Evolutionary conservation across 2,888 invertebrate species (phyloP).

Genomic region (Zelleria hepariella): DNA sequence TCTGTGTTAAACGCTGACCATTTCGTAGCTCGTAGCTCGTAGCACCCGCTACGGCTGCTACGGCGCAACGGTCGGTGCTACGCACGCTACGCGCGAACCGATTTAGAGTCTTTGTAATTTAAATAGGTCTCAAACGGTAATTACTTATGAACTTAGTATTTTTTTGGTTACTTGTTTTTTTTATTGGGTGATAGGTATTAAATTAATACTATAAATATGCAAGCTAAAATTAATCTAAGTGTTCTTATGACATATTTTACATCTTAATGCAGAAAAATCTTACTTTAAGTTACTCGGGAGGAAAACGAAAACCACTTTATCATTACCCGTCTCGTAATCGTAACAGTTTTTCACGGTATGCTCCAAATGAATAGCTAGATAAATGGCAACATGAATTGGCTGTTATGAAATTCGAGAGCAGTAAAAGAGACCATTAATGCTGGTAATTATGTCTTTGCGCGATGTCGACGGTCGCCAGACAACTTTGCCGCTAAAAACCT

Average conservation of each 20-base stretch:
- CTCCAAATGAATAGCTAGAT: slow-evolving; percentile 1
- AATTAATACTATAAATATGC: too few species aligned
- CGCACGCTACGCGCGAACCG: background rate
- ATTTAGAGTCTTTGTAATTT: too few species aligned
- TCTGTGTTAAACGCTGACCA: background rate
- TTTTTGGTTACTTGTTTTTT: too few species aligned
- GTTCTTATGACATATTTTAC: background rate
- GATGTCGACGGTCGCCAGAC: background rate
- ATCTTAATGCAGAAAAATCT: background rate
- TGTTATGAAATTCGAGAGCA: slow-evolving; percentile 12
- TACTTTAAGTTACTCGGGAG: background rate
- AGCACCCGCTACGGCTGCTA: background rate
- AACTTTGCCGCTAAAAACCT: background rate
- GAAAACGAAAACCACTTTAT: background rate
- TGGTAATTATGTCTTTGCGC: slow-evolving; percentile 7
- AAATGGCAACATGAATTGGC: slow-evolving; percentile 11
- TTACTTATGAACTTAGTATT: too few species aligned
- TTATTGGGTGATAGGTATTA: too few species aligned
- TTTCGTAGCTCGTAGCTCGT: background rate
- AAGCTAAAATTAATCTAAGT: too few species aligned
- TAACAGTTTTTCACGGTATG: background rate
- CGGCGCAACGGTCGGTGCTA: background rate
- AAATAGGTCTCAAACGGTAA: too few species aligned
- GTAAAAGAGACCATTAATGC: slow-evolving; percentile 12
- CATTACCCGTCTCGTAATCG: background rate